Evolutionary conservation across 2,797 vertebrate species (phyloP).

Genomic region (Leptoclinus maculatus): DNA sequence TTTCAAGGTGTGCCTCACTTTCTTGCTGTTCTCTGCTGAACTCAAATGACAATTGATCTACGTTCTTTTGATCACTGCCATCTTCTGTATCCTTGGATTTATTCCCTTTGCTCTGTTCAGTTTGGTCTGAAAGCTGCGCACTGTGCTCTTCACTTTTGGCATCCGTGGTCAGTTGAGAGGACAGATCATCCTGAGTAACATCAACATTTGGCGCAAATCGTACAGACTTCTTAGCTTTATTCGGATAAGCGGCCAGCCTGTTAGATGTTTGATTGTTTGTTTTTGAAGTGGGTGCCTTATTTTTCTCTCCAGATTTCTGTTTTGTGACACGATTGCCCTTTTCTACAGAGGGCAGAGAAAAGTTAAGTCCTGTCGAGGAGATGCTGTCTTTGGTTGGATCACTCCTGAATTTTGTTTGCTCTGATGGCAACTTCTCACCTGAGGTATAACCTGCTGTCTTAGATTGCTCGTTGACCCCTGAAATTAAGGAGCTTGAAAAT

Average conservation of each 20-base stretch:
- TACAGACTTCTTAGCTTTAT: constrained; percentile 76
- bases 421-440: constrained; percentile 30
- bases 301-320: constrained; percentile 26
- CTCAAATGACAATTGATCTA: constrained; percentile 18
- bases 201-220: constrained; percentile 70
- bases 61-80: neutral
- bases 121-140: neutral
- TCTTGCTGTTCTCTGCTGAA: constrained; percentile 14
- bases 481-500: constrained; percentile 5
- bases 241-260: neutral
- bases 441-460: constrained; percentile 25
- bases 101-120: constrained; percentile 25
- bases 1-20: constrained; percentile 37
- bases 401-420: constrained; percentile 30
- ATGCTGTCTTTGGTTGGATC: constrained; percentile 38
- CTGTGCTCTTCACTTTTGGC: constrained; percentile 21
- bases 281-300: constrained; percentile 20
- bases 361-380: neutral
- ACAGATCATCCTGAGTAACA: constrained; percentile 12
- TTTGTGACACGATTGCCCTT: constrained; percentile 20
- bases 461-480: constrained; percentile 21
- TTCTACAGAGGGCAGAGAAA: neutral
- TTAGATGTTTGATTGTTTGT: constrained; percentile 23
- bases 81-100: constrained; percentile 9
- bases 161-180: constrained; percentile 7